Evolutionary conservation across 2,113 vertebrate genomes (phyloP), one percentile per base, ranked within the genome.

Genomic region (Pedetes capensis): DNA sequence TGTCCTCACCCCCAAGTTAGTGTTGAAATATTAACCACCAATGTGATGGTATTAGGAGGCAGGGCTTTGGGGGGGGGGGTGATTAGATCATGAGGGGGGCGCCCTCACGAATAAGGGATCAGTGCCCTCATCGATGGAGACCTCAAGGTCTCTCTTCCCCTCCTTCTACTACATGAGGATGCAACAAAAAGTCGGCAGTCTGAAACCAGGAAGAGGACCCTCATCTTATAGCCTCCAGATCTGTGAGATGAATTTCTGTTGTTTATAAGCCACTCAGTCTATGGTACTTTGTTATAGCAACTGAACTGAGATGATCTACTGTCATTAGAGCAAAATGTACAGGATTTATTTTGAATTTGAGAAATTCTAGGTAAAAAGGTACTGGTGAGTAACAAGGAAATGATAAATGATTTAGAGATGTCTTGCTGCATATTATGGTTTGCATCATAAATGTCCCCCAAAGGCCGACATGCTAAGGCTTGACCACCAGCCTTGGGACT

Each of bases 301-400:
- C 29, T n/a, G 29, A 82, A 64, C 6, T 82, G 16, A 64, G 32
- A 34, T 61, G 13, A 57, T 16, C 69, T 74, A 44, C 63, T 51
- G 37, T n/a, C n/a, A 37, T 72, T 44, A n/a, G 34, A 59, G 55
- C 11, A 55, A 91, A 76, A 55, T 9, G 61, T 6, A 14, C 8
- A 23, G 51, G 8, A 51, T 51, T 51, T 51, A 34, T 68, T 72
- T 66, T 61, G 25, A 66, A 69, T 64, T 72, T 47, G 39, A 23
- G 32, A 87, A 61, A 66, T 78, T 72, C 75, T 92, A 72, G 63
- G 44, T 5, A 6, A 18, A 44, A 87, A 82, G n/a, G 42, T 71
- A 9, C 29, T 6, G 11, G 53, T 82, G 55, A 32, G 34, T 18
- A 39, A 61, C 79, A 68, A 42, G 8, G 7, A 84, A 87, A 72